Evolutionary conservation across 2,888 invertebrate genomes (phyloP), one percentile per base, ranked within the genome.

Genomic region (Automeris io): DNA sequence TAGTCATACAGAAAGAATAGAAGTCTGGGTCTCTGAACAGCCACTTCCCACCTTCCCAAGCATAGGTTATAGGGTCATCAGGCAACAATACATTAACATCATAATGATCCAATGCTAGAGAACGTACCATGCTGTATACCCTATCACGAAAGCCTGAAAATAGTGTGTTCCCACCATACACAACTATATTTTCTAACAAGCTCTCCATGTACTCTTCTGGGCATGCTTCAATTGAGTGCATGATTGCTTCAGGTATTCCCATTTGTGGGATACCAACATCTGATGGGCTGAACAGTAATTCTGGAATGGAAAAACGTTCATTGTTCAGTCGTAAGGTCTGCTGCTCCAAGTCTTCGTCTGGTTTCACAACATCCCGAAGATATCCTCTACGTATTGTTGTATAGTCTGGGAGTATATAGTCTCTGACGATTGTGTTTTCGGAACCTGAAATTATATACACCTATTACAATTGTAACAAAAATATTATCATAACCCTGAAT

Each of bases 401-500:
- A 71, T 97, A 99, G 81, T 99, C 99, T 0, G 99, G 99, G 36
- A 99, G 77, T 0, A 99, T 93, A 70, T 99, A 99, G 66, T 99
- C 98, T 50, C 93, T 89, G 2, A 92, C 89, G 39, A 97, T 93
- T 3, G 91, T 89, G 61, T 93, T 93, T 23, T 89, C 89, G 21
- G 89, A 77, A 11, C 87, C 87, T 68, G 88, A 9, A 54, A 56
- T 29, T 13, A 16, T n/a, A 16, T 26, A 33, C 16, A 8, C n/a
- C n/a, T n/a, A n/a, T n/a, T n/a, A n/a, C n/a, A n/a, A n/a, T n/a
- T n/a, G n/a, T n/a, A n/a, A n/a, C n/a, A n/a, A n/a, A n/a, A n/a
- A n/a, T n/a, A n/a, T n/a, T n/a, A n/a, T n/a, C n/a, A n/a, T n/a
- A n/a, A n/a, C n/a, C n/a, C n/a, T n/a, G n/a, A n/a, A n/a, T n/a